phyloP scores from a whole-genome alignment of 2,888 invertebrate genomes.

The Andrena trimmerana region DNA sequence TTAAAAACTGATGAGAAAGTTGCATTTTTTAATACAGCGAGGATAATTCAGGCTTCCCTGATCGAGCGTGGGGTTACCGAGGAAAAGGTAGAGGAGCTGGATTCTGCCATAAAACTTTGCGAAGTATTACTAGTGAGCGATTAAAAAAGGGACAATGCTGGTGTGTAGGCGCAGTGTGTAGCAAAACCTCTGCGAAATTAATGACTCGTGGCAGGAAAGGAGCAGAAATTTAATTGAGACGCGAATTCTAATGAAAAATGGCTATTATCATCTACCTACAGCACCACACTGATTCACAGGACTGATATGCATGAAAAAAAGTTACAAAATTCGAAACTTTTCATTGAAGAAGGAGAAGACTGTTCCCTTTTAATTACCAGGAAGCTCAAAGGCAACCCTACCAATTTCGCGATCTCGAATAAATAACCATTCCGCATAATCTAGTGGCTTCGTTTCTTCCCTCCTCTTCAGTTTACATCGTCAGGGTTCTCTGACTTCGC shows the following conservation, averaged over 20 bases:
- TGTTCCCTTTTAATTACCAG: conserved; percentile 8
- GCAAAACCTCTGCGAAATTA: neutral
- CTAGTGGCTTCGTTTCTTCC: neutral
- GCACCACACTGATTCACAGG: too few species aligned
- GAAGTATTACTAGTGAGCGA: neutral
- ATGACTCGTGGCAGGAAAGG: too few species aligned
- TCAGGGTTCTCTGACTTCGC: neutral
- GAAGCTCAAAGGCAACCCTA: neutral
- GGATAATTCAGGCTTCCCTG: neutral
- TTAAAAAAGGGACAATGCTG: neutral
- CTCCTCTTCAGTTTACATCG: neutral
- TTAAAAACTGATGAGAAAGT: conserved; percentile 39
- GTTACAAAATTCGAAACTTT: too few species aligned
- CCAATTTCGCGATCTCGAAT: neutral
- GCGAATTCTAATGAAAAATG: too few species aligned
- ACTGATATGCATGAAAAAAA: too few species aligned
- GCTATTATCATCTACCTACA: too few species aligned
- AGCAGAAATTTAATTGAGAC: too few species aligned
- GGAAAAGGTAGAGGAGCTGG: neutral
- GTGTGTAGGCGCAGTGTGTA: neutral
- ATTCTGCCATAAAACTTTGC: neutral
- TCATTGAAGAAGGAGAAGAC: too few species aligned
- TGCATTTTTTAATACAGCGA: conserved; percentile 28
- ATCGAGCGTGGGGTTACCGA: neutral
- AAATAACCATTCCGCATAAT: conserved; percentile 22